Evolutionary conservation across 2,888 invertebrate genomes (phyloP).

Genomic region (Tenthredo mesomela): DNA sequence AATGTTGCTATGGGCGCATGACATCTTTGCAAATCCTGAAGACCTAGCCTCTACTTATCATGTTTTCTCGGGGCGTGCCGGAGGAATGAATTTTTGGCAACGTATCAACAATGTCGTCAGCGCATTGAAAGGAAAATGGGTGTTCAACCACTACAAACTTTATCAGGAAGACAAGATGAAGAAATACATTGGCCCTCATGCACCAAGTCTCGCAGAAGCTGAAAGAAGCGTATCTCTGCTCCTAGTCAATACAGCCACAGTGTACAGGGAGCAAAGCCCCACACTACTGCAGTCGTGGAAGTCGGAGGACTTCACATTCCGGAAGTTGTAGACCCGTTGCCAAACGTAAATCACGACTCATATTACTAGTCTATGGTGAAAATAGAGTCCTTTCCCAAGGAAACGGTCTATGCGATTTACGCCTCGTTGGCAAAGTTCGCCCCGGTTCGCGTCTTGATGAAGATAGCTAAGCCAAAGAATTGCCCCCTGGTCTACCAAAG

Average conservation of each 20-base stretch:
- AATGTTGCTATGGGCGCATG: constrained; percentile 59
- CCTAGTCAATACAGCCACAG: constrained; percentile 79
- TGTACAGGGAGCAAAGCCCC: constrained; percentile 79
- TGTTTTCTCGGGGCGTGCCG: constrained; percentile 18
- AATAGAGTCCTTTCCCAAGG: constrained; percentile 64
- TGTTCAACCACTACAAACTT: constrained; percentile 56
- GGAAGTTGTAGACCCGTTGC: constrained; percentile 59
- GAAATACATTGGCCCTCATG: constrained; percentile 62
- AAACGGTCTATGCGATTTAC: constrained; percentile 60
- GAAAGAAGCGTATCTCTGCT: constrained; percentile 78
- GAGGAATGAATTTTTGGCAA: constrained; percentile 60
- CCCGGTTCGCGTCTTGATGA: constrained; percentile 66
- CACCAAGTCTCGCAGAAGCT: constrained; percentile 75
- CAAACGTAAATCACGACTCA: constrained; percentile 64
- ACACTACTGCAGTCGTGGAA: constrained; percentile 77
- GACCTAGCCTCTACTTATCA: constrained; percentile 62
- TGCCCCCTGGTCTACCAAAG: too few species aligned
- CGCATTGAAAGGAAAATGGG: background rate
- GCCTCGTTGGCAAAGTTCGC: constrained; percentile 65
- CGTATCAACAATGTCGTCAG: constrained; percentile 60
- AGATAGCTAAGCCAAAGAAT: too few species aligned
- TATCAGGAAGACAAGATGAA: constrained; percentile 61
- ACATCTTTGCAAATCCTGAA: constrained; percentile 60
- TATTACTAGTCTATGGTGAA: constrained; percentile 64
- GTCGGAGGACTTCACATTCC: constrained; percentile 80